Evolutionary conservation across 30 jellyfish, hydroid and myxozoan species (phyloP).

Genomic region (Turritopsis dohrnii): DNA sequence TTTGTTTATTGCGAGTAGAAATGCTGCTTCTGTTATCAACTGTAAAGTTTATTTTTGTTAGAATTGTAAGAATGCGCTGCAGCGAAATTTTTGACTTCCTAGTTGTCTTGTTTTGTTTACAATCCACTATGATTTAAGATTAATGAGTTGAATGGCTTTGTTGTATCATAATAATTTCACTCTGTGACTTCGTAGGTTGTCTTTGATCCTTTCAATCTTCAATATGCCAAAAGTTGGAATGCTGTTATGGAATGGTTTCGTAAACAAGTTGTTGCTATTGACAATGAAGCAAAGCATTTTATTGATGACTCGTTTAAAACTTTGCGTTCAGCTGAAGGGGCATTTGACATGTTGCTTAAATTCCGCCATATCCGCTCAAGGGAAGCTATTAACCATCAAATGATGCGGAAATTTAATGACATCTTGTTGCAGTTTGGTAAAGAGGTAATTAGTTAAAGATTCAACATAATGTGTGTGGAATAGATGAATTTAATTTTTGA

Average conservation of each 20-base stretch:
- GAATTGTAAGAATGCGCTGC: too few species aligned
- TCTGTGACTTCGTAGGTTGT: conserved; percentile 48
- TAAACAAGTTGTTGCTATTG: conserved; percentile 89
- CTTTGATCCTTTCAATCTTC: conserved; percentile 86
- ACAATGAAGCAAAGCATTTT: conserved; percentile 93
- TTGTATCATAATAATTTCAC: too few species aligned
- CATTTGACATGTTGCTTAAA: conserved; percentile 88
- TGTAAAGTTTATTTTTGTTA: too few species aligned
- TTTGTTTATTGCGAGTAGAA: too few species aligned
- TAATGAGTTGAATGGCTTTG: background rate
- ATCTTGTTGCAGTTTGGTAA: conserved; percentile 84
- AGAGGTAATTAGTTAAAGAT: conserved; percentile 47
- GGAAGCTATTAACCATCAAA: conserved; percentile 90
- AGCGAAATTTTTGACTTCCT: too few species aligned
- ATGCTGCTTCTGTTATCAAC: too few species aligned
- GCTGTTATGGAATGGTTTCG: conserved; percentile 79
- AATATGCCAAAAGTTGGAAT: conserved; percentile 77
- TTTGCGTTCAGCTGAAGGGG: conserved; percentile 94
- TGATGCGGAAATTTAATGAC: conserved; percentile 95
- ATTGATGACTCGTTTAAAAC: conserved; percentile 92
- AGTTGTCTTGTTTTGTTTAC: background rate
- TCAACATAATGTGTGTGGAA: background rate
- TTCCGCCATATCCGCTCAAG: conserved; percentile 88
- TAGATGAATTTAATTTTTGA: too few species aligned
- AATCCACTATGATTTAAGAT: background rate